Percentiles rank a stretch among this genome's conserved stretches.
These are phyloP conservation scores for Coronaproctus castanopsis DNA, from an alignment of 2,888 invertebrate species.

Conservation along the genomic window DNA sequence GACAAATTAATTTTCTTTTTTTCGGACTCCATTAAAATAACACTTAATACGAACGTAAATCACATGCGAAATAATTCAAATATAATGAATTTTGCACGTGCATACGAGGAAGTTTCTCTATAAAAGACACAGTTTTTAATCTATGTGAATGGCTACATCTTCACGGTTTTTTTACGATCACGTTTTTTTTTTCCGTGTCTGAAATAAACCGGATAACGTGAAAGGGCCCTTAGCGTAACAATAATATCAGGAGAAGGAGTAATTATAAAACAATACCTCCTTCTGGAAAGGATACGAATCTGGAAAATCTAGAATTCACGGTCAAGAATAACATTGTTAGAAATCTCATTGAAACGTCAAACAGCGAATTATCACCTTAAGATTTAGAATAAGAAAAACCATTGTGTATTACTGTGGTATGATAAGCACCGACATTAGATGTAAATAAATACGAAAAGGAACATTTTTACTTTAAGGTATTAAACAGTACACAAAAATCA, in stretches of 20 bases:
- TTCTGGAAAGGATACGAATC: background rate
- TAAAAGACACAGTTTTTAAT: too few species aligned
- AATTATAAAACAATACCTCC: background rate
- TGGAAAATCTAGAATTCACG: background rate
- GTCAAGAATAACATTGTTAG: background rate
- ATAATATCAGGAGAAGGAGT: background rate
- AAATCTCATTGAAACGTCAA: background rate
- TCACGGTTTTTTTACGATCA: too few species aligned
- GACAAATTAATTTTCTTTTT: too few species aligned
- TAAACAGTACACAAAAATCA: background rate
- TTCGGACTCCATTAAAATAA: too few species aligned
- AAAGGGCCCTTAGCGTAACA: background rate
- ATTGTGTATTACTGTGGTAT: background rate
- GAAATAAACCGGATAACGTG: too few species aligned
- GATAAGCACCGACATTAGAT: background rate
- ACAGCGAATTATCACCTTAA: background rate
- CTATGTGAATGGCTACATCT: too few species aligned
- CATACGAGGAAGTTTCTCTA: too few species aligned
- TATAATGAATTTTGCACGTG: too few species aligned
- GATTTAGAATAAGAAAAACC: background rate
- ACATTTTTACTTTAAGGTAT: background rate
- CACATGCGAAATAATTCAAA: too few species aligned
- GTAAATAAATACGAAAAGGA: background rate
- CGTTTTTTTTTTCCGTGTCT: too few species aligned
- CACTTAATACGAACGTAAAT: too few species aligned